phyloP scores from a whole-genome alignment of 1,140 invertebrate genomes.

The Tenebrio molitor region DNA sequence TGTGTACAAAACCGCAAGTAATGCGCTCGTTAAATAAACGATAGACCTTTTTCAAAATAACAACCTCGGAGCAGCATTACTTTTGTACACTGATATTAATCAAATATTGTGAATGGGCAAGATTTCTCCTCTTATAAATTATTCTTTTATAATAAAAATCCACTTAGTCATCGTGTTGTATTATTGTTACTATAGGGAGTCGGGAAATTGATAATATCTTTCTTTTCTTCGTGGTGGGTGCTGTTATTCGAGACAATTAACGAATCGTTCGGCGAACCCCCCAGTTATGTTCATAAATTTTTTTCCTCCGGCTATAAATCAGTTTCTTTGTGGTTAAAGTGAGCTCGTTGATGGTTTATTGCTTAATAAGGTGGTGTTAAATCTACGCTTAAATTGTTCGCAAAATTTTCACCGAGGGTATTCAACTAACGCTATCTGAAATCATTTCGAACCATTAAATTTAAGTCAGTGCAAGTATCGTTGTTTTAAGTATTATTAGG shows the following conservation, averaged over 20 bases:
- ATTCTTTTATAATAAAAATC: constrained; percentile 37
- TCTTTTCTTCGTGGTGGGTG: constrained; percentile 16
- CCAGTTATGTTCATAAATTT: constrained; percentile 17
- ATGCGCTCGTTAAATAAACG: constrained; percentile 36
- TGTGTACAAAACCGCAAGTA: constrained; percentile 18
- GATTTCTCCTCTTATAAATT: constrained; percentile 18
- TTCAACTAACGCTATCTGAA: not conserved
- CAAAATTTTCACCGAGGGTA: not conserved
- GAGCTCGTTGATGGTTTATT: constrained; percentile 33
- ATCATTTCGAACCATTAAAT: no score
- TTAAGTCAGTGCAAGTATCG: no score
- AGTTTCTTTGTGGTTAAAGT: constrained; percentile 22
- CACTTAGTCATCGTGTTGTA: constrained; percentile 32
- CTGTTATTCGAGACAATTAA: constrained; percentile 26
- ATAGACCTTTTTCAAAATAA: constrained; percentile 23
- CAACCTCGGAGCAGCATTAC: constrained; percentile 2
- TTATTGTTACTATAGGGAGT: constrained; percentile 12
- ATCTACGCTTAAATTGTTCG: constrained; percentile 1
- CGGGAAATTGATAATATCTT: constrained; percentile 28
- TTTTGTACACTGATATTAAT: constrained; percentile 32
- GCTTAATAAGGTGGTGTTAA: constrained; percentile 31
- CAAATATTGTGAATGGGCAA: constrained; percentile 40
- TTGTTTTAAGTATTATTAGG: no score
- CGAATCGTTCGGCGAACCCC: constrained; percentile 15
- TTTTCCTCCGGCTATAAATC: constrained; percentile 22